A percentile compares a stretch with the other conserved stretches of the same genome.
Conservation (phyloP, 2,113 vertebrate species). For the Spheniscus mendiculus region DNA sequence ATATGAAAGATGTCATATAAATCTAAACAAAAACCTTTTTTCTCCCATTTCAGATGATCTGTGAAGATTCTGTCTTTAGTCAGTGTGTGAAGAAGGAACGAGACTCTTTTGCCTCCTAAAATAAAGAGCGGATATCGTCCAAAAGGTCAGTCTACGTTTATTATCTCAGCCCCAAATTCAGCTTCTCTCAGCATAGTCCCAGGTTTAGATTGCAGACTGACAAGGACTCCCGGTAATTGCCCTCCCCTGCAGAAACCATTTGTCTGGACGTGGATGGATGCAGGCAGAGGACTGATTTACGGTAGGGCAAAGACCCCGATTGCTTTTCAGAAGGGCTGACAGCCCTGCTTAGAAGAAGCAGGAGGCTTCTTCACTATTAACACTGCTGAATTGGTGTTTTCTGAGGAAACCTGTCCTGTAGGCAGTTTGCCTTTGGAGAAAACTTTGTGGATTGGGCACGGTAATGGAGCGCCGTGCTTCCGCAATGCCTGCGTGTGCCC, state of each 20-base stretch:
- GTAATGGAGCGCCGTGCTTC: neutral
- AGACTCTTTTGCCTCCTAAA: neutral
- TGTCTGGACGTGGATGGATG: neutral
- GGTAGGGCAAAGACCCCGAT: neutral
- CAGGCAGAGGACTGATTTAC: neutral
- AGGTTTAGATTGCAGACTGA: rapidly evolving
- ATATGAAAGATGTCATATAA: neutral
- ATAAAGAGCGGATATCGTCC: rapidly evolving
- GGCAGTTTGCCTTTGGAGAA: neutral
- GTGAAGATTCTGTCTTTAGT: neutral
- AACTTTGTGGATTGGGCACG: neutral
- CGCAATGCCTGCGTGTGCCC: rapidly evolving
- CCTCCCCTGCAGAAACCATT: neutral
- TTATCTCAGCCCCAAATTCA: neutral
- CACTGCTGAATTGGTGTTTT: rapidly evolving
- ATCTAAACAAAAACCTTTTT: neutral
- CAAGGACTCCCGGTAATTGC: no score
- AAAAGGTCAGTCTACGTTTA: rapidly evolving
- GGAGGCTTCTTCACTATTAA: neutral
- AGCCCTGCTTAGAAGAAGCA: neutral
- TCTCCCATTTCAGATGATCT: neutral
- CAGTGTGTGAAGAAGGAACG: neutral
- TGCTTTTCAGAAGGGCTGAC: neutral
- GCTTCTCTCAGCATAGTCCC: rapidly evolving
- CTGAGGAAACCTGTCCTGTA: neutral